Evolutionary conservation across 2,797 vertebrate species (phyloP).

Genomic region (Eulemur rubriventer): DNA sequence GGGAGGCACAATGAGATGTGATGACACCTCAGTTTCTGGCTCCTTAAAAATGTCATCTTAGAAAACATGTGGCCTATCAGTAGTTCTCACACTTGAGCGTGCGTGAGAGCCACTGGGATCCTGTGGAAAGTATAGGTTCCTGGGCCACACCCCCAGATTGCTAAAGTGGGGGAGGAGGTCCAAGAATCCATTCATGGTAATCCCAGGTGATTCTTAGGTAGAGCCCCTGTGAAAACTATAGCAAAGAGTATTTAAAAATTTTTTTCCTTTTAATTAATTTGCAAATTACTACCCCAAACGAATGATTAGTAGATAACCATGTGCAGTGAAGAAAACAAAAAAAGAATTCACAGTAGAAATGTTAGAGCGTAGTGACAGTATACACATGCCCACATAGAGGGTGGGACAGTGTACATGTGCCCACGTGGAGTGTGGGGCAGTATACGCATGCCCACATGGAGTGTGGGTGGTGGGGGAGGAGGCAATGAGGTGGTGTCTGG

Average conservation of each 20-base stretch:
- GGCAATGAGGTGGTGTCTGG: background rate
- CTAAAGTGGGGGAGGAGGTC: background rate
- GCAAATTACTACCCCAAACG: background rate
- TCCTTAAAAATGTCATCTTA: background rate
- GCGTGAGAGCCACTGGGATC: background rate
- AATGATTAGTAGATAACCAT: background rate
- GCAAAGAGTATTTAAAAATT: background rate
- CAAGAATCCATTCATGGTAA: background rate
- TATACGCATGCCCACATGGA: background rate
- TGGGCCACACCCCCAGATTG: background rate
- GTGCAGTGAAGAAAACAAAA: background rate
- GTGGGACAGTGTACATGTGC: background rate
- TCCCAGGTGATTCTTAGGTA: background rate
- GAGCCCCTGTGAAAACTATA: background rate
- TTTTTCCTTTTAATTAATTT: constrained; percentile 5
- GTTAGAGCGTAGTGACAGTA: background rate
- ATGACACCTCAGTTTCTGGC: background rate
- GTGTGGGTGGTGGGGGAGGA: background rate
- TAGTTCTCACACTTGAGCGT: background rate
- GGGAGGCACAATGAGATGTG: background rate
- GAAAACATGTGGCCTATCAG: background rate
- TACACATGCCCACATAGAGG: background rate
- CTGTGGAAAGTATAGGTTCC: background rate
- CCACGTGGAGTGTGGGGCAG: background rate
- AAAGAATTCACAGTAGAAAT: background rate